Base-by-base conservation (phyloP, 2,888 invertebrate genomes). In the Harpalus rufipes region DNA sequence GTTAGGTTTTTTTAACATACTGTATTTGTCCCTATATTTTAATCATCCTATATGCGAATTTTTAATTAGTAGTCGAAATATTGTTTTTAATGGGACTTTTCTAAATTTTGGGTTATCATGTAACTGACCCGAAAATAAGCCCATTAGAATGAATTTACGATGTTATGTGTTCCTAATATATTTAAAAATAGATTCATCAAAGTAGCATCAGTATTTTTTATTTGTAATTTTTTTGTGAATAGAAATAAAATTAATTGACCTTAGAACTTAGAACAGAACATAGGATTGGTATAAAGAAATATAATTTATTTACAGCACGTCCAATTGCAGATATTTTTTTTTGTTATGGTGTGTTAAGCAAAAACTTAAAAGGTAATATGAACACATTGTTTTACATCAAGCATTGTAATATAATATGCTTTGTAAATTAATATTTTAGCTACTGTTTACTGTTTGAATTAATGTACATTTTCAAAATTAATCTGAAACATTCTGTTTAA, bases 51-150 rank as follows among this genome's bases (percentile, higher is more conserved):
- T n/a, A n/a, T 25, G 3, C 25, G 25, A 25, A 25, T 25, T 25
- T 25, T 25, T 25, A 25, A 32, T 32, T 32, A 32, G 4, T 32
- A 32, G 32, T 32, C 6, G 32, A 32, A 51, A 51, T 10, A 12
- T 51, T 51, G 44, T 51, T 12, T 51, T 51, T 51, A 12, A 51
- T 12, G 25, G 12, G 63, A 63, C 8, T 63, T 63, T 21, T 12
- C 10, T 63, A 21, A 68, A 39, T 14, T 39, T 39, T 25, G 44
- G 80, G 80, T 80, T 80, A 80, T 80, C 80, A 63, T 44, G 21
- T 18, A 44, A 80, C 41, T 80, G 80, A 80, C 80, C 80, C 63
- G 39, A 68, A 68, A 68, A 68, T 68, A 68, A 68, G 32, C 25
- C 12, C 14, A 32, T 68, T 68, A 68, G 7, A 68, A 41, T 6